Base-by-base conservation (phyloP, 1,140 invertebrate species). In the Chironomus striatipennis region DNA sequence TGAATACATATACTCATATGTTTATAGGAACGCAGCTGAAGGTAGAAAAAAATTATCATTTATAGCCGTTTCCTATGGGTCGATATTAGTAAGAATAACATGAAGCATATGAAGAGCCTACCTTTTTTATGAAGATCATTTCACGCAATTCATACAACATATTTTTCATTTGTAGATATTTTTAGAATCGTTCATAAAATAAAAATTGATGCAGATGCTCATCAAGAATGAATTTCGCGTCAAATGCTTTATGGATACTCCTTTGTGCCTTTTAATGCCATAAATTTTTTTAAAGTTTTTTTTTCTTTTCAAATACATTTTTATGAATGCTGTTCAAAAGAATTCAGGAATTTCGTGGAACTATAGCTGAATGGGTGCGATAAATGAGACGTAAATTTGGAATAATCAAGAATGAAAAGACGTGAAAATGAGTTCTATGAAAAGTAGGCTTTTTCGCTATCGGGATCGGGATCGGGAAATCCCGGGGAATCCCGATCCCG, bases 201-300 rank as follows among this genome's bases (percentile, higher is more conserved):
- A n/a, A 57, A n/a, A 57, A 57, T n/a, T 57, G 47, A n/a, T 57
- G 47, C 47, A 57, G 47, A 57, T 57, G 47, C n/a, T 57, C 47
- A 57, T 57, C 12, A 57, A 57, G 47, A n/a, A 57, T 4, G 5
- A 57, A 57, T 57, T 57, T 57, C n/a, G 47, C 47, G 47, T n/a
- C n/a, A 57, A 57, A 57, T 57, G 47, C 24, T 57, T 57, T 57
- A 57, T 57, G 47, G 12, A 12, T 57, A 10, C 15, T 57, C 47
- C n/a, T 57, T 57, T 57, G 47, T 57, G 47, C 47, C n/a, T 57
- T 12, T 57, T 57, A n/a, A 12, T n/a, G 47, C 47, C 12, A 57
- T 10, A 10, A n/a, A n/a, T n/a, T n/a, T n/a, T n/a, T n/a, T n/a
- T n/a, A n/a, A n/a, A n/a, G n/a, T n/a, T n/a, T n/a, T n/a, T n/a